A percentile compares a stretch with the other conserved stretches of the same genome.
These are phyloP conservation scores for Cyprinodon tularosa DNA, from an alignment of 2,113 vertebrate genomes.

Conservation along the genomic window DNA sequence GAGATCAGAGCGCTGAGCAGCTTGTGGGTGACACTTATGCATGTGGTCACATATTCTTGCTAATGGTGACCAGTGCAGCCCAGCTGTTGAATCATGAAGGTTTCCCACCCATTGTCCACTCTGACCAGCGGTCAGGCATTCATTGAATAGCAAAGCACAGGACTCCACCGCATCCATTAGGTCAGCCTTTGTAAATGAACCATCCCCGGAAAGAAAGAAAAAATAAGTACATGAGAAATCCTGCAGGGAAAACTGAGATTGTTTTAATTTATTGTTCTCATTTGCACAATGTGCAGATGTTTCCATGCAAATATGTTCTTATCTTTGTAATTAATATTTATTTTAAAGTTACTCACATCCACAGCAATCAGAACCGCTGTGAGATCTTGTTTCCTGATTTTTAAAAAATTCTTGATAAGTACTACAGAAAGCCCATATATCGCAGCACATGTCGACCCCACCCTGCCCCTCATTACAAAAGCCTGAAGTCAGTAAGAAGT, in stretches of 20 bases:
- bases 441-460: slow-evolving; percentile 1
- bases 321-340: not conserved
- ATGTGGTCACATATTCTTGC: slow-evolving; percentile 22
- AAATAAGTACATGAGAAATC: not conserved
- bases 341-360: not conserved
- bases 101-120: not conserved
- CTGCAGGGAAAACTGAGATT: not conserved
- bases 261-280: not conserved
- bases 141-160: not conserved
- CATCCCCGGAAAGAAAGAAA: not conserved
- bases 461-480: slow-evolving; percentile 15
- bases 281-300: not conserved
- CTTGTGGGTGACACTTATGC: slow-evolving; percentile 29
- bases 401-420: not conserved
- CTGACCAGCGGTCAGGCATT: slow-evolving; percentile 9
- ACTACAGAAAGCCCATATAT: slow-evolving; percentile 6
- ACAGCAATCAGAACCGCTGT: not conserved
- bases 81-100: slow-evolving; percentile 46
- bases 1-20: slow-evolving; percentile 45
- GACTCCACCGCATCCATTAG: not conserved
- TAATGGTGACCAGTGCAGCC: slow-evolving; percentile 36
- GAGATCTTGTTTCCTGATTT: not conserved
- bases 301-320: not conserved
- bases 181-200: no score
- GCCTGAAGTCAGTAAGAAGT: slow-evolving; percentile 24